Base-by-base conservation (phyloP, 2,797 vertebrate species). In the Darevskia nairensis region DNA sequence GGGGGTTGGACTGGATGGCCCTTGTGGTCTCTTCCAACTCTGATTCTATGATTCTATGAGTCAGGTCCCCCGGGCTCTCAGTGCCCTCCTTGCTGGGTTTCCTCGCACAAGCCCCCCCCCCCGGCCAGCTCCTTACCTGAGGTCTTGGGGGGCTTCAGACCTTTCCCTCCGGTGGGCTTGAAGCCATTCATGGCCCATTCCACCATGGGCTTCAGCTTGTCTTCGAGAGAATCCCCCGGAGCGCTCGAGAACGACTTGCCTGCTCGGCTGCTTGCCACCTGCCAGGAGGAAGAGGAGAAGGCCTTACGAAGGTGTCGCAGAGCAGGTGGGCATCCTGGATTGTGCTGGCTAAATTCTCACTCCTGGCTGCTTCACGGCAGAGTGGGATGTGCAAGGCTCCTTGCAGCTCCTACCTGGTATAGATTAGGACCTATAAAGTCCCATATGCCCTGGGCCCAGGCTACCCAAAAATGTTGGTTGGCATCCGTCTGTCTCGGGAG, bases 101-200 rank as follows among this genome's bases (percentile, higher is more conserved):
- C 19, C 46, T 55, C 44, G 6, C 27, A 7, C 6, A 5, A 7
- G 7, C n/a, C n/a, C n/a, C 44, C 46, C 46, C n/a, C 46, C 27
- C 92, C 89, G 85, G 77, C n/a, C 4, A 4, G n/a, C 69, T 66
- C 25, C 1, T 80, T 93, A 98, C 98, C 95, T 61, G 96, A 93
- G 3, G 93, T 97, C 90, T 97, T 97, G 21, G 96, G 97, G 0
- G 98, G 98, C 91, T 96, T 98, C 89, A 99, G 97, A 9, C 98
- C 98, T 87, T 98, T 98, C 4, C 96, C 90, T 19, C 98, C 98
- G 86, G 98, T 97, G 69, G 98, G 98, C 94, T 97, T 96, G 95
- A 99, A 99, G 92, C 98, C 98, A 0, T 96, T 96, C 2, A 98
- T 97, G 35, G 98, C 98, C 98, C 98, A 99, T 90, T 99, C 98